Base-by-base conservation (phyloP, 2,888 invertebrate genomes). In the Charanyca ferruginea region DNA sequence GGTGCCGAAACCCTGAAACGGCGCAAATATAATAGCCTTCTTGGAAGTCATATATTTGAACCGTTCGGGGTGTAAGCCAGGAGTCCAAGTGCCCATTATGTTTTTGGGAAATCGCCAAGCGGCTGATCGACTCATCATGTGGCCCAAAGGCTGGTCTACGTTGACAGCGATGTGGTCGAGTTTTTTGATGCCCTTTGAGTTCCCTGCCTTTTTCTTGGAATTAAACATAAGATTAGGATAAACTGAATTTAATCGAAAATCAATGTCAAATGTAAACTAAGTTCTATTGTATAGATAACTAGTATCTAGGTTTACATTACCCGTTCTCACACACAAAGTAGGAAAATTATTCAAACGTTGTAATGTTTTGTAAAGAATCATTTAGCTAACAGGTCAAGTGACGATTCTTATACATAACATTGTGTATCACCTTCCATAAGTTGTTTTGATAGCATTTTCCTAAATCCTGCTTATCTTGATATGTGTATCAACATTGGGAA, bases 401-500 rank as follows among this genome's bases (percentile, higher is more conserved):
- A 44, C 72, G 51, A 53, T 54, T 63, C 55, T 66, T 66, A 73
- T 41, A 22, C 66, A 64, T 38, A 76, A 81, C 71, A 77, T 25
- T 5, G 35, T 1, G 49, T 44, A 18, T 38, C 59, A 18, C 13
- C 41, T 58, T 18, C 18, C 16, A 22, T 44, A 53, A 22, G 69
- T 83, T 86, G 87, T 84, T 87, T 79, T 80, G 79, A 73, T 48
- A 57, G 63, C 63, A 35, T 81, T 80, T 81, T 75, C 80, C 78
- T 78, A 64, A 75, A 45, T 32, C 76, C 69, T 61, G 79, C 71
- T 84, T 85, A 86, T 86, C 85, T 82, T 75, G 41, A 47, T 28
- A 73, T 73, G 81, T 85, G 81, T 80, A 77, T 85, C 83, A 87
- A 88, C 83, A 87, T 83, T 77, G 42, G 52, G 70, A 53, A 71